Conservation (phyloP, 2,797 vertebrate genomes). For the Myotis vivesi region DNA sequence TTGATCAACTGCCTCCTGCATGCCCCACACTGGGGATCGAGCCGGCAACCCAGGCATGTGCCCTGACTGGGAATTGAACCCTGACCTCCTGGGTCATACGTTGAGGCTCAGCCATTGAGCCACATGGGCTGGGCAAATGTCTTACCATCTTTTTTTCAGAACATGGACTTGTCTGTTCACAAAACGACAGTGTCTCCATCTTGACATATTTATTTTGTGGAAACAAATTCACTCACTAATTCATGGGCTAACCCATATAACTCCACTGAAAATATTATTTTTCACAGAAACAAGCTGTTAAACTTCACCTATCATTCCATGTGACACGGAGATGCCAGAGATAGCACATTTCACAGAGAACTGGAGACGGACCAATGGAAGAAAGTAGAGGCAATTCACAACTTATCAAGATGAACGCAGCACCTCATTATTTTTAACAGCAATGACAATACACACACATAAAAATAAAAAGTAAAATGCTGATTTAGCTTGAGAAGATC, state of each 20-base stretch:
- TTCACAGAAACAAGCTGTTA: constrained; percentile 50
- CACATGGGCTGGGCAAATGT: not conserved
- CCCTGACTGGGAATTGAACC: too few relatives aligned
- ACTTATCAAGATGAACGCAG: not conserved
- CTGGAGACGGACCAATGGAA: not conserved
- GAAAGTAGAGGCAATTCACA: not conserved
- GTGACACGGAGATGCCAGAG: not conserved
- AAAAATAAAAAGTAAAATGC: not conserved
- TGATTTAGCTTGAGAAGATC: not conserved
- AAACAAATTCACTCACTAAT: constrained; percentile 54
- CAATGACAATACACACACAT: not conserved
- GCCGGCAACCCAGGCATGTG: too few relatives aligned
- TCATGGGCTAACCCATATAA: constrained; percentile 32
- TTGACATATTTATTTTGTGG: constrained; percentile 51
- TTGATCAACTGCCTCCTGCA: too few relatives aligned
- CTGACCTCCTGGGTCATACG: too few relatives aligned
- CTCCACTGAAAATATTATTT: constrained; percentile 48
- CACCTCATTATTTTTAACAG: constrained; percentile 10
- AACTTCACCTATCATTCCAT: not conserved
- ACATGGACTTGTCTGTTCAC: not conserved
- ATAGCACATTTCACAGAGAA: constrained; percentile 1
- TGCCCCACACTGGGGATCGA: too few relatives aligned
- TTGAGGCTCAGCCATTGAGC: too few relatives aligned
- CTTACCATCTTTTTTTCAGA: not conserved
- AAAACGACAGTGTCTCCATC: not conserved